Percentiles rank a stretch among this genome's conserved stretches.
These are phyloP conservation scores for Paratrypauchen microcephalus DNA, from an alignment of 2,797 vertebrate genomes.

Conservation along the genomic window DNA sequence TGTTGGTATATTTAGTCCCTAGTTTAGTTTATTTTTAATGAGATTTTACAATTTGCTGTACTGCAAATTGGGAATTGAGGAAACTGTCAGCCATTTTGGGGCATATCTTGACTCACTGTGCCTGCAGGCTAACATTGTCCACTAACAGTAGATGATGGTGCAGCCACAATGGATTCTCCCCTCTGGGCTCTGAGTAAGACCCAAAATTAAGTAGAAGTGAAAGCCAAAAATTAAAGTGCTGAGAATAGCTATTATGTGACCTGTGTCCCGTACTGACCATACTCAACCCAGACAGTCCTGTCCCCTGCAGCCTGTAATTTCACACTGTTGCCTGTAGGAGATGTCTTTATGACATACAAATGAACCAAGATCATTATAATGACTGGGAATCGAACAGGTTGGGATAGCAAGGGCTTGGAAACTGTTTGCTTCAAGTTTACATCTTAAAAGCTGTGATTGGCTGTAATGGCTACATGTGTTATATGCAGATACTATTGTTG, in stretches of 20 bases:
- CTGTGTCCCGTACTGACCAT: not conserved
- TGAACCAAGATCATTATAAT: not conserved
- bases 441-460: slow-evolving; percentile 4
- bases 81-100: not conserved
- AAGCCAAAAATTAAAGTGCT: slow-evolving; percentile 4
- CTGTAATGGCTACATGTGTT: not conserved
- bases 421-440: not conserved
- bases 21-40: not conserved
- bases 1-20: not conserved
- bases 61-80: not conserved
- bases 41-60: not conserved
- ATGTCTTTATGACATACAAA: not conserved
- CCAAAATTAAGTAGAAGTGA: slow-evolving; percentile 3
- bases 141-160: slow-evolving; percentile 3
- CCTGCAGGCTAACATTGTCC: not conserved
- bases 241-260: slow-evolving; percentile 1
- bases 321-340: not conserved
- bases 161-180: not conserved
- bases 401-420: not conserved
- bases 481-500: not conserved
- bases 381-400: not conserved
- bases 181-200: not conserved
- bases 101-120: not conserved
- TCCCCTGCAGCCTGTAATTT: not conserved
- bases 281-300: not conserved